Evolutionary conservation across 2,797 vertebrate species (phyloP).

Genomic region (Enteromius treurensis): DNA sequence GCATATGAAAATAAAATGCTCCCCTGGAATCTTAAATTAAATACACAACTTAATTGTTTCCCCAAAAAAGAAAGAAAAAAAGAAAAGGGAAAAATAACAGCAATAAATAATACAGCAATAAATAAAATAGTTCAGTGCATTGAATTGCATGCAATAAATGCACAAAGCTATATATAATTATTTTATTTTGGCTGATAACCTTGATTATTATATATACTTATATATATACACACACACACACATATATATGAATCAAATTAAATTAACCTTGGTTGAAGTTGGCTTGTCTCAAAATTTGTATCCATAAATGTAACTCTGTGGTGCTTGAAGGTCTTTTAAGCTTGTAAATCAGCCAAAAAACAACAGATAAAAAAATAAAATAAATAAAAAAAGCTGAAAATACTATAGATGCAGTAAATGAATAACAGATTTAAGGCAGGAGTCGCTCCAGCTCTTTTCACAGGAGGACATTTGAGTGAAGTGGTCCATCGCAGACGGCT

Average conservation of each 20-base stretch:
- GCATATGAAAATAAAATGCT: neutral
- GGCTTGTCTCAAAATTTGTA: neutral
- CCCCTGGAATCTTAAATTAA: neutral
- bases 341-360: neutral
- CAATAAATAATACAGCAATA: too few species aligned
- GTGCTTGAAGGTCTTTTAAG: neutral
- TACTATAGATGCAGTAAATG: neutral
- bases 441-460: neutral
- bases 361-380: neutral
- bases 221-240: too few species aligned
- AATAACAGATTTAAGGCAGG: neutral
- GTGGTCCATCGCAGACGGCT: conserved; percentile 12
- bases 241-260: too few species aligned
- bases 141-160: too few species aligned
- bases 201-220: too few species aligned
- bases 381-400: neutral
- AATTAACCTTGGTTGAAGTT: neutral
- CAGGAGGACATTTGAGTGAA: neutral
- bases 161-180: too few species aligned
- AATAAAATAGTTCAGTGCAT: too few species aligned
- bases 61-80: too few species aligned
- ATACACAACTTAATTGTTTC: neutral
- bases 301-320: neutral
- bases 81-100: too few species aligned
- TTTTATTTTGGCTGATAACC: too few species aligned